These are phyloP conservation scores for Polydrusus pterygomalis DNA, from an alignment of 2,888 invertebrate genomes.

Conservation along the genomic window DNA sequence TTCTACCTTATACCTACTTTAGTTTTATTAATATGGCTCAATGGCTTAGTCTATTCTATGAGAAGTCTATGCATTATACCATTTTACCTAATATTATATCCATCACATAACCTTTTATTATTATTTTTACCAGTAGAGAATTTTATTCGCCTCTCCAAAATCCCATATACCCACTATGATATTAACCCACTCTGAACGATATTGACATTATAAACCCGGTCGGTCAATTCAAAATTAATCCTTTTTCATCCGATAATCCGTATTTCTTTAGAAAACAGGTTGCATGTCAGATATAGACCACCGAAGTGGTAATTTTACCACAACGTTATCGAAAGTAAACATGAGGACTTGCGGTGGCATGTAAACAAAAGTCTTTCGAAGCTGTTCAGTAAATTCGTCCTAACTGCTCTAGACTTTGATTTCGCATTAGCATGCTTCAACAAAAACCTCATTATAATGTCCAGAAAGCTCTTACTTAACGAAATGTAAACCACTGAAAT, in stretches of 20 bases:
- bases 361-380: constrained; percentile 19
- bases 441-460: too few relatives aligned
- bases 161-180: not conserved
- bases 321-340: constrained; percentile 26
- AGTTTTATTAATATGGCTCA: too few relatives aligned
- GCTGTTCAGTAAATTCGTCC: not conserved
- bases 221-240: constrained; percentile 11
- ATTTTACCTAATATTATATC: too few relatives aligned
- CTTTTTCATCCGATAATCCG: not conserved
- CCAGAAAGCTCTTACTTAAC: too few relatives aligned
- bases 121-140: too few relatives aligned
- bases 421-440: not conserved
- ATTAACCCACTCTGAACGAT: not conserved
- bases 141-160: not conserved
- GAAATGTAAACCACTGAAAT: too few relatives aligned
- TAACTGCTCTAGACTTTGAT: not conserved
- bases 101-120: too few relatives aligned
- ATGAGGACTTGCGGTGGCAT: constrained; percentile 8
- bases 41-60: too few relatives aligned
- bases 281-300: constrained; percentile 23
- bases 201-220: not conserved
- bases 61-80: too few relatives aligned
- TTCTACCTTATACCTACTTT: too few relatives aligned
- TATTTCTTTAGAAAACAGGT: constrained; percentile 23
- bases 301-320: constrained; percentile 25